Base-by-base conservation (phyloP, 1,140 invertebrate genomes). In the Battus philenor region DNA sequence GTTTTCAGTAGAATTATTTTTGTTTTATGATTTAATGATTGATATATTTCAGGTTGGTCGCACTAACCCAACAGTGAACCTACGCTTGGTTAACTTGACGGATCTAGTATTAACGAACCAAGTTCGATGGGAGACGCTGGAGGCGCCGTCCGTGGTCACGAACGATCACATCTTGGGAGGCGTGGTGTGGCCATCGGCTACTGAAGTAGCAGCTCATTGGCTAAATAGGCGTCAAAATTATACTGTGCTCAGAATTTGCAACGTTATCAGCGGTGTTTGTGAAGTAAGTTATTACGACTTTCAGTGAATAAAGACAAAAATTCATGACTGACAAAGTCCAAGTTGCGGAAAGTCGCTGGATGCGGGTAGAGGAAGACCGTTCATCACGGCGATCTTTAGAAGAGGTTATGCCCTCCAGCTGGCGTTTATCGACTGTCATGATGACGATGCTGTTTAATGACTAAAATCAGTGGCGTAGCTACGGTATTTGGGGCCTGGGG, bases 191-290 rank as follows among this genome's bases (percentile, higher is more conserved):
- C 89, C 91, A 9, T 91, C 91, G 17, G 88, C 90, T 16, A 86
- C 87, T 3, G 88, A 92, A 36, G 71, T 97, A 4, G 88, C 91
- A 0, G 90, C 92, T 0, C 90, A 93, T 29, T 98, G 96, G 95
- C 89, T 96, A 76, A 97, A 97, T 63, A 87, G 97, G 41, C 87
- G 93, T 17, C 97, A 98, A 86, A 98, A 97, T 70, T 73, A 70
- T 29, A 74, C 76, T 13, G 70, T 84, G 71, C 45, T 87, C 5
- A 71, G 68, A 34, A 80, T 86, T 17, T 86, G 71, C 32, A 75
- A 86, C 47, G 39, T 82, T 5, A 41, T 63, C 7, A 75, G 64
- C 36, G 30, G 31, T 2, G 10, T 30, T 11, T 78, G 62, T 31
- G 61, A 69, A 56, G 78, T 79, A 44, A 56, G 51, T 39, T 47